Evolutionary conservation across 2,888 invertebrate species (phyloP), one percentile per base, ranked within the genome.

Genomic region (Hipparchia semele): DNA sequence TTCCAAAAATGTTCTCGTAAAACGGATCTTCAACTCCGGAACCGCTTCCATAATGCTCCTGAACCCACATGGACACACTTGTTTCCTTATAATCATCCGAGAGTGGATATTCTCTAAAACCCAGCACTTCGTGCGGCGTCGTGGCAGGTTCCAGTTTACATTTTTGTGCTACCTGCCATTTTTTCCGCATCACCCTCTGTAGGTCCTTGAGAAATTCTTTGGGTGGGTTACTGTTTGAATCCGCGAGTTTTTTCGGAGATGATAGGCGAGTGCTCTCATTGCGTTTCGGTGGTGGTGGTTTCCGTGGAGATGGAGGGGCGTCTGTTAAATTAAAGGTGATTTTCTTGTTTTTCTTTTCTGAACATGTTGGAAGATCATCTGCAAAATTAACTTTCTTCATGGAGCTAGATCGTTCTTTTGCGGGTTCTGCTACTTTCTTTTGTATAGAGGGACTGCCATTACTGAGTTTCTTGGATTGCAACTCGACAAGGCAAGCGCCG

Each of bases 161-260:
- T 85, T 98, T 98, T 84, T 98, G 98, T 3, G 98, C 69, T 0
- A 98, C 98, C 83, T 98, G 97, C 97, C 97, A 97, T 83, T 98
- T 98, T 84, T 98, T 98, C 78, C 97, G 95, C 97, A 98, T 98
- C 0, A 98, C 98, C 69, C 98, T 94, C 84, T 98, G 98, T 66
- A 98, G 92, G 87, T 98, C 98, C 84, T 97, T 97, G 62, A 98
- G 93, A 84, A 98, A 98, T 73, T 97, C 97, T 46, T 96, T 96
- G 0, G 97, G 97, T 2, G 97, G 97, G 81, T 96, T 96, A 78
- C 96, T 96, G 73, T 95, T 94, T 0, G 96, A 96, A 73, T 97
- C 97, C 0, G 95, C 95, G 49, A 97, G 88, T 80, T 97, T 96
- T 85, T 97, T 97, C 4, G 97, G 97, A 8, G 97, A 97, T 2